Evolutionary conservation across 1,140 invertebrate genomes (phyloP).

Genomic region (Aricia agestis): DNA sequence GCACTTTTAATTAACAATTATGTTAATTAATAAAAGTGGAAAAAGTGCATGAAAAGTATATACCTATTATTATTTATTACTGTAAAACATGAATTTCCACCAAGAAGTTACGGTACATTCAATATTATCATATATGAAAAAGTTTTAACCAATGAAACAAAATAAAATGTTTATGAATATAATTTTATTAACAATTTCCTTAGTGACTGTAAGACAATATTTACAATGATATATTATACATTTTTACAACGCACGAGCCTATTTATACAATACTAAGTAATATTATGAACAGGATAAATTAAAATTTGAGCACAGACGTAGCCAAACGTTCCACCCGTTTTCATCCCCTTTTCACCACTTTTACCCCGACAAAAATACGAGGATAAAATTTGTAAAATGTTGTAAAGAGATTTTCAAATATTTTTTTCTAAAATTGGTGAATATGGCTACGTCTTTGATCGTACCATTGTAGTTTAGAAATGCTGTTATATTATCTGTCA

Average conservation of each 20-base stretch:
- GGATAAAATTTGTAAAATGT: neutral
- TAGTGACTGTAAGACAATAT: slow-evolving; percentile 74
- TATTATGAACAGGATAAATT: slow-evolving; percentile 22
- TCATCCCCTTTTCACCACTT: neutral
- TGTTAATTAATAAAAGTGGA: no score
- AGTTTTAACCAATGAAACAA: slow-evolving; percentile 52
- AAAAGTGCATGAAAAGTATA: no score
- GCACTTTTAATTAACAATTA: no score
- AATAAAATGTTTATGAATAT: slow-evolving; percentile 67
- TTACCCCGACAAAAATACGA: neutral
- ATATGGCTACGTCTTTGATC: neutral
- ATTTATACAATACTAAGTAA: slow-evolving; percentile 22
- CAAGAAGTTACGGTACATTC: no score
- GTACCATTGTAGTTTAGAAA: neutral
- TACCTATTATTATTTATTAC: no score
- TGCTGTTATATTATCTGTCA: slow-evolving; percentile 1
- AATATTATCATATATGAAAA: no score
- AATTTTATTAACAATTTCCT: slow-evolving; percentile 75
- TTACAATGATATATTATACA: slow-evolving; percentile 71
- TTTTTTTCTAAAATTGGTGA: neutral
- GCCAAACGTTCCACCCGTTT: neutral
- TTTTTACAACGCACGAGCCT: slow-evolving; percentile 53
- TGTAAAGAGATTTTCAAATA: neutral
- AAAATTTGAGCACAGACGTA: slow-evolving; percentile 8
- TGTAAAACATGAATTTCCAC: no score